phyloP scores from a whole-genome alignment of 2,888 invertebrate genomes.

The Tuta absoluta region DNA sequence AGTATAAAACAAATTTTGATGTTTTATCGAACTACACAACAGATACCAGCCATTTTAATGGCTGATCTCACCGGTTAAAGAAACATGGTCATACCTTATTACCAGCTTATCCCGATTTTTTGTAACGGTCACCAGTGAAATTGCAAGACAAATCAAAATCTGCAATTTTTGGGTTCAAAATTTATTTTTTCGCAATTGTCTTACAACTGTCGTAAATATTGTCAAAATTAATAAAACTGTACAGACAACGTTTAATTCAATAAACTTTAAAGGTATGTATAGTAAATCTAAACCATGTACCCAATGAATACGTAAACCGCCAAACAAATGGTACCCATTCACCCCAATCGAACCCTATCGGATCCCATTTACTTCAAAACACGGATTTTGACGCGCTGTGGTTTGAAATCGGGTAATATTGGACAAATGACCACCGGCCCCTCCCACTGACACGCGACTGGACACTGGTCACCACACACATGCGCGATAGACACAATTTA shows the following conservation, averaged over 20 bases:
- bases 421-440: constrained; percentile 51
- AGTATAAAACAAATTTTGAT: too few relatives aligned
- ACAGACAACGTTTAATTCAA: not conserved
- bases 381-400: constrained; percentile 45
- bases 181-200: too few relatives aligned
- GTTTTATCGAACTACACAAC: too few relatives aligned
- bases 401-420: constrained; percentile 32
- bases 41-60: too few relatives aligned
- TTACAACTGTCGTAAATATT: too few relatives aligned
- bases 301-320: constrained; percentile 8
- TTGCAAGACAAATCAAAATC: too few relatives aligned
- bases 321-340: constrained; percentile 37
- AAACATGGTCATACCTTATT: too few relatives aligned
- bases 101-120: too few relatives aligned
- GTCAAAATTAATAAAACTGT: too few relatives aligned
- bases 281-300: not conserved
- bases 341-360: constrained; percentile 60
- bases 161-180: too few relatives aligned
- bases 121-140: too few relatives aligned
- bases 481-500: constrained; percentile 66
- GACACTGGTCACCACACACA: constrained; percentile 76
- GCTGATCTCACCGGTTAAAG: too few relatives aligned
- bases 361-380: constrained; percentile 52
- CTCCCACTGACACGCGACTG: constrained; percentile 68
- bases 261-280: not conserved